A percentile compares a stretch with the other conserved stretches of the same genome.
phyloP scores from a whole-genome alignment of 23 tunicate species.

The Styela clava region DNA sequence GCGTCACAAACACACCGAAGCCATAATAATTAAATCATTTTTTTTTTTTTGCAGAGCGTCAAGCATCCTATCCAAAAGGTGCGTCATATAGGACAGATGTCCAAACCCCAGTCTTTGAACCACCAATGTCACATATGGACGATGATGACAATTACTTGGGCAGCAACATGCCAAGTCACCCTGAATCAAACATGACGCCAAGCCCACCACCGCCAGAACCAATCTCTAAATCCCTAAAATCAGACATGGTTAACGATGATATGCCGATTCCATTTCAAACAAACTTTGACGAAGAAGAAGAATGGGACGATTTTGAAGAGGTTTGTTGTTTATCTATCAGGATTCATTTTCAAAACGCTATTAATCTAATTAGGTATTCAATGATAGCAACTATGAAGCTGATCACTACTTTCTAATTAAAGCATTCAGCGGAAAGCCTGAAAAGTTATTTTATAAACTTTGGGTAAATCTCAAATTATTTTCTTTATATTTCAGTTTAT shows the following conservation, averaged over 20 bases:
- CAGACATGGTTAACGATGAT: slow-evolving; percentile 29
- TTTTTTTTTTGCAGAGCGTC: slow-evolving; percentile 7
- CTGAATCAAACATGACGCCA: slow-evolving; percentile 9
- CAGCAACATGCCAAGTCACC: slow-evolving; percentile 14
- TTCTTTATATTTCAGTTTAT: slow-evolving; percentile 47
- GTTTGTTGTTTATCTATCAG: background rate
- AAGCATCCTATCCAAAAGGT: slow-evolving; percentile 16
- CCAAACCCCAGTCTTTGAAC: slow-evolving; percentile 9
- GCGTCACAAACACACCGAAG: no score
- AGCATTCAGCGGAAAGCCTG: no score
- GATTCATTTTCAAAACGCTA: background rate
- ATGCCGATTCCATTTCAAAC: slow-evolving; percentile 21
- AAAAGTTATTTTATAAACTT: no score
- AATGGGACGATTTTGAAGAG: slow-evolving; percentile 90
- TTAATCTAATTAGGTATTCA: no score
- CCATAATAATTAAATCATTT: background rate
- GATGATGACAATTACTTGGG: slow-evolving; percentile 34
- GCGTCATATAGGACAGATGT: slow-evolving; percentile 9
- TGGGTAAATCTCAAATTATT: no score
- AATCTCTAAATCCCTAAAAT: slow-evolving; percentile 9
- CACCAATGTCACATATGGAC: slow-evolving; percentile 27
- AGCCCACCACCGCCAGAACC: slow-evolving; percentile 35
- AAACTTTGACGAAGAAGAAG: slow-evolving; percentile 61
- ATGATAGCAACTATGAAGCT: no score
- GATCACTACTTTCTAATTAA: no score